A percentile compares a stretch with the other conserved stretches of the same genome.
phyloP scores from a whole-genome alignment of 2,113 vertebrate genomes.

The Centrocercus urophasianus region DNA sequence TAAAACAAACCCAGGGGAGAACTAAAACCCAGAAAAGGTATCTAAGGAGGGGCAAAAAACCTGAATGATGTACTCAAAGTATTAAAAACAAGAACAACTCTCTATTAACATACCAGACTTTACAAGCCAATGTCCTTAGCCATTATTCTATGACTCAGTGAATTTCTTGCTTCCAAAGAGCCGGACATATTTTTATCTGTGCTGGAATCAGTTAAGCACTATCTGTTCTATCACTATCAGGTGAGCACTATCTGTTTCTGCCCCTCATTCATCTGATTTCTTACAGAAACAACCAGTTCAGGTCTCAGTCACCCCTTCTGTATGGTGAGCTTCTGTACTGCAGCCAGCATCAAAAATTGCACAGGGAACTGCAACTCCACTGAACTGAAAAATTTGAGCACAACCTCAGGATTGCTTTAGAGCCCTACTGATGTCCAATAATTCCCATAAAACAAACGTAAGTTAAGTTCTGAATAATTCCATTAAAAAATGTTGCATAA shows the following conservation, averaged over 20 bases:
- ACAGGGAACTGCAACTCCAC: background rate
- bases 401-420: background rate
- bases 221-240: background rate
- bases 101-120: background rate
- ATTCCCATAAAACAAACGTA: background rate
- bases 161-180: background rate
- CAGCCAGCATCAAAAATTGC: background rate
- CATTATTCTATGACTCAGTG: slow-evolving; percentile 4
- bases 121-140: background rate
- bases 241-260: background rate
- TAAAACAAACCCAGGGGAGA: slow-evolving; percentile 50
- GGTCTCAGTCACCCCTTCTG: background rate
- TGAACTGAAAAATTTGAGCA: background rate
- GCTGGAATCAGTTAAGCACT: background rate
- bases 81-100: background rate
- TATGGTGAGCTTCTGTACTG: background rate
- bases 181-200: background rate
- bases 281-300: background rate
- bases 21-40: background rate
- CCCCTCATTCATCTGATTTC: background rate
- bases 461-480: background rate
- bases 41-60: slow-evolving; percentile 19
- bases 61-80: background rate
- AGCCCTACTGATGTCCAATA: background rate
- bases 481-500: background rate